Percentiles rank a stretch among this genome's conserved stretches.
Conservation (phyloP, 1,140 invertebrate species). For the Drosophila sturtevanti region DNA sequence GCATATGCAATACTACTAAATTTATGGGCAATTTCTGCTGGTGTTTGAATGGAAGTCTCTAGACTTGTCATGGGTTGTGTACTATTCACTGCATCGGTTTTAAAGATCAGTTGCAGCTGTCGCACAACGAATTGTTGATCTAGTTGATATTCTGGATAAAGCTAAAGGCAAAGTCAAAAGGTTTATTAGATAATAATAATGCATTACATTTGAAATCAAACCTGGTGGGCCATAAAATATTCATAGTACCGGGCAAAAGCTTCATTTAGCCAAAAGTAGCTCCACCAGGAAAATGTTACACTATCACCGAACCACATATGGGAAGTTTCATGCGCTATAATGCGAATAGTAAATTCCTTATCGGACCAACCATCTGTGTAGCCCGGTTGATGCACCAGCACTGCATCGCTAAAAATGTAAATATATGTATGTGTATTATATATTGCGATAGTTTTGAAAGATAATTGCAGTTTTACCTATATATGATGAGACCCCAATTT, state of each 20-base stretch:
- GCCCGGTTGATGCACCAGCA: conserved; percentile 46
- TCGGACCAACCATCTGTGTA: conserved; percentile 68
- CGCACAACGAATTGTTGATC: conserved; percentile 85
- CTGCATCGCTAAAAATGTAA: conserved; percentile 37
- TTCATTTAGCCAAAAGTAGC: conserved; percentile 87
- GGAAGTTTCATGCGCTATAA: conserved; percentile 86
- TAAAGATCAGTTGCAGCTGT: conserved; percentile 87
- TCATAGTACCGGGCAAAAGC: conserved; percentile 87
- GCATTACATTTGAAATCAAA: conserved; percentile 67
- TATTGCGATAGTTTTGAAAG: not conserved
- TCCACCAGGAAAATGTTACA: conserved; percentile 88
- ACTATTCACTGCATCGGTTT: conserved; percentile 85
- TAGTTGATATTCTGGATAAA: conserved; percentile 83
- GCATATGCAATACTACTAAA: conserved; percentile 86
- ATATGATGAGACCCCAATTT: conserved; percentile 92
- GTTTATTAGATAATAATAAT: not conserved
- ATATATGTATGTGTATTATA: not conserved
- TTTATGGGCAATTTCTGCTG: conserved; percentile 83
- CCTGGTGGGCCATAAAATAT: conserved; percentile 85
- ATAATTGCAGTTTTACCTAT: conserved; percentile 60
- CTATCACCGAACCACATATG: conserved; percentile 89
- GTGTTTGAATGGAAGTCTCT: conserved; percentile 79
- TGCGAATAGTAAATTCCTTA: conserved; percentile 83
- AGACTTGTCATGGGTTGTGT: conserved; percentile 85
- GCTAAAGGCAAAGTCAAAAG: conserved; percentile 31